Percentiles rank a stretch among this genome's conserved stretches.
Conservation (phyloP, 2,113 vertebrate genomes). For the Baryphthengus martii region DNA sequence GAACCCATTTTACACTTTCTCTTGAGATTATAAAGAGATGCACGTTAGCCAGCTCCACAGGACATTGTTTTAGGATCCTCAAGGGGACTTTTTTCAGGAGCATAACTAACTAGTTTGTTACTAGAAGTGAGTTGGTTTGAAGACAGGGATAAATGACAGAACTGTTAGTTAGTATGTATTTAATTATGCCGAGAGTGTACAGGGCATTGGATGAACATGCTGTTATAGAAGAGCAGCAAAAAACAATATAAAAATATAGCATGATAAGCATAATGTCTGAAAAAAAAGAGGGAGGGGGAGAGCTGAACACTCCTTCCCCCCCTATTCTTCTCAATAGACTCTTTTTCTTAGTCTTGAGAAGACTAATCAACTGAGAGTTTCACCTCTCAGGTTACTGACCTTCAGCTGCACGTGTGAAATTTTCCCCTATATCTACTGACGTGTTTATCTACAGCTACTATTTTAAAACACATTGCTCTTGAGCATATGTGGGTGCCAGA, state of each 20-base stretch:
- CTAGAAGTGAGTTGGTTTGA: background rate
- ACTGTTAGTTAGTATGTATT: background rate
- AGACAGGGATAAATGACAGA: background rate
- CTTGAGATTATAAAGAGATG: background rate
- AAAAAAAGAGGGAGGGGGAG: background rate
- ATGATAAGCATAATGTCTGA: background rate
- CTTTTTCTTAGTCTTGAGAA: background rate
- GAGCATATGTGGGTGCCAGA: background rate
- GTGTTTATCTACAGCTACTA: background rate
- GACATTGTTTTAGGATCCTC: background rate
- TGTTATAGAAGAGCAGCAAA: background rate
- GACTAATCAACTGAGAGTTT: background rate
- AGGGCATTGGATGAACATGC: background rate
- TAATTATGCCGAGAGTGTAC: background rate
- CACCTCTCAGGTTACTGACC: background rate
- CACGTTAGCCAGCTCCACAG: background rate
- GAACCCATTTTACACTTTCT: background rate
- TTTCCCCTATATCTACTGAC: background rate
- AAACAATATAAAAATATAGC: background rate
- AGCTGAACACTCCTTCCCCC: fast-evolving
- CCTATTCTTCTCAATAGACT: background rate
- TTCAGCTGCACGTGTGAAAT: background rate
- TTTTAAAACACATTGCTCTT: background rate
- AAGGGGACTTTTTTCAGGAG: background rate
- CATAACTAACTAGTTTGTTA: background rate